These are phyloP conservation scores for Pantherophis alleghaniensis DNA, from an alignment of 2,797 vertebrate genomes.

Conservation along the genomic window DNA sequence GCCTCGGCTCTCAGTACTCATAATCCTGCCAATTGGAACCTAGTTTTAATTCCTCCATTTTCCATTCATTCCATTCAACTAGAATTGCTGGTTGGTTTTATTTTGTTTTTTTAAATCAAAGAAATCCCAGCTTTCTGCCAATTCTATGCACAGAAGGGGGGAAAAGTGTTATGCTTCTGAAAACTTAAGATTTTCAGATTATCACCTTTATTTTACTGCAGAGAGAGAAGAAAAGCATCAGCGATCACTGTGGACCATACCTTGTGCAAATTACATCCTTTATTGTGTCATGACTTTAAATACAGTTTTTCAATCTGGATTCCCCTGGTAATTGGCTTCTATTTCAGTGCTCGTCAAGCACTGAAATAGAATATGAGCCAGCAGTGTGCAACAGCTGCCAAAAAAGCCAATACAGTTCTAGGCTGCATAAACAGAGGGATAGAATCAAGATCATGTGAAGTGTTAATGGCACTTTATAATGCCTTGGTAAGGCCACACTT, in stretches of 20 bases:
- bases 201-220: background rate
- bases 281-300: slow-evolving; percentile 2
- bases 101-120: background rate
- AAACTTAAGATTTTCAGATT: background rate
- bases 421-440: no score
- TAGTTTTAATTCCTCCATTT: background rate
- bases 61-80: background rate
- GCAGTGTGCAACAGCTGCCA: no score
- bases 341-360: slow-evolving; percentile 29
- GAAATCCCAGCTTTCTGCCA: background rate
- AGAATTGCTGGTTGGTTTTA: background rate
- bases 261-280: slow-evolving; percentile 1
- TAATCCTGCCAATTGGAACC: background rate
- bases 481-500: no score
- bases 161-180: background rate
- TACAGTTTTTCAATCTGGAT: slow-evolving; percentile 2
- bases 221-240: background rate
- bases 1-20: background rate
- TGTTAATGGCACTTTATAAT: no score
- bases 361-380: background rate
- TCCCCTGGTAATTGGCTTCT: slow-evolving; percentile 33
- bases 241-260: background rate
- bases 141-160: no score
- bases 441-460: no score
- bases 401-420: no score